Evolutionary conservation across 2,888 invertebrate species (phyloP), one percentile per base, ranked within the genome.

Genomic region (Chorisops tibialis): DNA sequence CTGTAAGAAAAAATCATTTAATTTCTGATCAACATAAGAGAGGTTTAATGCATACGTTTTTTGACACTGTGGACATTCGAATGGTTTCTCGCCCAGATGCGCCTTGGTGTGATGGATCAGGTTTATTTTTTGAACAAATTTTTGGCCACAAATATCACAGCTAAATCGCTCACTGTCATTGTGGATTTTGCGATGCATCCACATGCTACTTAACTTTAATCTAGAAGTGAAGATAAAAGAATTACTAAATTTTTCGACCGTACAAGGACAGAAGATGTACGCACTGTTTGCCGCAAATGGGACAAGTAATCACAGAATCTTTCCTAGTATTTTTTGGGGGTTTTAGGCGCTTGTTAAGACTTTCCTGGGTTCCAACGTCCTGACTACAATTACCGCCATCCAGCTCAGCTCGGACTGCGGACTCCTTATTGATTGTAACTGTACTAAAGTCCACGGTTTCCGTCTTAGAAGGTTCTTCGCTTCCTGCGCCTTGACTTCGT

Each of bases 71-170:
- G 75, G 72, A 60, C 78, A 78, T 61, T 75, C 74, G 62, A 72
- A 77, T 6, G 76, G 75, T 64, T 76, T 76, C 64, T 76, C 78
- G 58, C 75, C 73, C 35, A 75, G 76, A 67, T 78, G 78, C 19
- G 76, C 73, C 38, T 78, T 75, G 48, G 74, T 73, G 66, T 78
- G 78, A 68, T 79, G 76, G 24, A 77, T 75, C 37, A 79, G 67
- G 67, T 78, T 78, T 41, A 79, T 76, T 68, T 79, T 78, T 64
- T 78, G 78, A 62, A 78, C 78, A 69, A 78, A 78, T 69, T 79
- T 77, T 68, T 79, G 78, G 14, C 76, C 76, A 70, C 78, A 78
- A 56, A 76, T 75, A 69, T 77, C 77, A 69, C 78, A 78, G 68
- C 74, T 74, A 67, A 76, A 78, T 65, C 76, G 75, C 65, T 78